Conservation (phyloP, 2,113 vertebrate species). For the Candoia aspera region DNA sequence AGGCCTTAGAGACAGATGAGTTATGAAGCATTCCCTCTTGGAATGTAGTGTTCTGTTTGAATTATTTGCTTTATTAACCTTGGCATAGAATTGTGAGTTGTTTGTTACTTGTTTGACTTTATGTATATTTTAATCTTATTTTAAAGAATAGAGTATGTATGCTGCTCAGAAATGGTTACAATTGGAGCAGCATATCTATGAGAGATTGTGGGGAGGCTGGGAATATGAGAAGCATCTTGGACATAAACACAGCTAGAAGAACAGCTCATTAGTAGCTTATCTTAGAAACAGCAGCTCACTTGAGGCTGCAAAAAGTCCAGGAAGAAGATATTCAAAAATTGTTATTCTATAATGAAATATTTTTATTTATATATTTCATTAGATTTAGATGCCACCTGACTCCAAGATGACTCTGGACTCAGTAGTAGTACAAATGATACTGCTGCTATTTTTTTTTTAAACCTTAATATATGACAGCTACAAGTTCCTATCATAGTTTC, state of each 20-base stretch:
- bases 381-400: not conserved
- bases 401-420: not conserved
- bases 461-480: not conserved
- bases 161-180: not conserved
- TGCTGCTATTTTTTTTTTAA: too few species aligned
- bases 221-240: not conserved
- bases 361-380: not conserved
- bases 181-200: not conserved
- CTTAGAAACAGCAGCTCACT: not conserved
- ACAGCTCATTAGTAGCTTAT: not conserved
- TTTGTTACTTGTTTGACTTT: not conserved
- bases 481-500: not conserved
- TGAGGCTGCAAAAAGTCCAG: not conserved
- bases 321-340: not conserved
- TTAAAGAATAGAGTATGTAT: not conserved
- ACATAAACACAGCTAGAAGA: not conserved
- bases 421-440: not conserved
- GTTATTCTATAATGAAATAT: not conserved
- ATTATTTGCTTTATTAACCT: not conserved
- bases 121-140: not conserved
- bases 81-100: not conserved
- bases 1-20: not conserved
- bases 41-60: not conserved
- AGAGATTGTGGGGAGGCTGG: not conserved
- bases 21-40: not conserved